These are phyloP conservation scores for Polymixis lichenea DNA, from an alignment of 2,888 invertebrate species.

Conservation along the genomic window DNA sequence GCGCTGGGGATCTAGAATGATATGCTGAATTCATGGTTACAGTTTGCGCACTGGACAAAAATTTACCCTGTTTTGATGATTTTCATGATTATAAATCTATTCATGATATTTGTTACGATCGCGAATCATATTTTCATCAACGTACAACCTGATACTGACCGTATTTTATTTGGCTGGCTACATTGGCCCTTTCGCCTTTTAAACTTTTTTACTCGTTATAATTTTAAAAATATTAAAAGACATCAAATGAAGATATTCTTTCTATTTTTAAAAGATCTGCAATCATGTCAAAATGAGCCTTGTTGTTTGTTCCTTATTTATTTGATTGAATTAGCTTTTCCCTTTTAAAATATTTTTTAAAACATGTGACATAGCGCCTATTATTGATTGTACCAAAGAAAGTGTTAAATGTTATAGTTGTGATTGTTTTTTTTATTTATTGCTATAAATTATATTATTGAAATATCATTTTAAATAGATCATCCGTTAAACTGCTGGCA, in stretches of 20 bases:
- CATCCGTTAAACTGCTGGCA: slow-evolving; percentile 38
- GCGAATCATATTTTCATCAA: not conserved
- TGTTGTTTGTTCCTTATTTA: slow-evolving; percentile 43
- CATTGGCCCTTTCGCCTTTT: not conserved
- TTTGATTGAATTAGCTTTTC: slow-evolving; percentile 40
- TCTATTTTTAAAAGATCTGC: slow-evolving; percentile 32
- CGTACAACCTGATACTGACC: too few relatives aligned
- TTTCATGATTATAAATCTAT: not conserved
- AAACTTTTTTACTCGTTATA: slow-evolving; percentile 33
- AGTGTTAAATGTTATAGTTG: slow-evolving; percentile 52
- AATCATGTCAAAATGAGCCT: slow-evolving; percentile 43
- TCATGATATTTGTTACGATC: not conserved
- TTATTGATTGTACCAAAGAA: slow-evolving; percentile 61
- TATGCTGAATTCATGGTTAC: too few relatives aligned
- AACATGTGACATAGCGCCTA: slow-evolving; percentile 38
- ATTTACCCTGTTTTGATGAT: not conserved
- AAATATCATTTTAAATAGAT: slow-evolving; percentile 16
- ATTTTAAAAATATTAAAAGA: slow-evolving; percentile 50
- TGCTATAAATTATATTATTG: slow-evolving; percentile 30
- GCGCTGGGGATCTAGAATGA: too few relatives aligned
- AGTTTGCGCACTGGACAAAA: too few relatives aligned
- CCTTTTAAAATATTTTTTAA: slow-evolving; percentile 24
- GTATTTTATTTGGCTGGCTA: not conserved
- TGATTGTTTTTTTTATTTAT: slow-evolving; percentile 54
- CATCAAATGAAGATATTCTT: slow-evolving; percentile 36